Base-by-base conservation (phyloP, 2,888 invertebrate genomes). In the Cephus sareptanus region DNA sequence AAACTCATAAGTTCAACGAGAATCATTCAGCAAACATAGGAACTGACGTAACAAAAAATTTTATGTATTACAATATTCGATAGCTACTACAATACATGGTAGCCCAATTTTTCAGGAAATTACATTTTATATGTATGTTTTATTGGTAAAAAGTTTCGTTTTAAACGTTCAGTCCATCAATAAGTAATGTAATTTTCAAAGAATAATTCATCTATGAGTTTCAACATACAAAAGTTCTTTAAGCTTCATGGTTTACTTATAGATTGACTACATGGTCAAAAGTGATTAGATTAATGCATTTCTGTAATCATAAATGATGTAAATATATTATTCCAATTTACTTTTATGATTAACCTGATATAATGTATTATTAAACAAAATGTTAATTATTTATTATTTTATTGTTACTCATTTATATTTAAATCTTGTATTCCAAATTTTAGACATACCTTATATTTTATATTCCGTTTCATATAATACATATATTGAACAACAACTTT, bases 61-160 rank as follows among this genome's bases (percentile, higher is more conserved):
- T 2, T 76, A 77, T 11, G 23, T 74, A 83, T 71, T 83, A 82
- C 71, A 79, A 30, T 37, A 86, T 86, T n/a, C 82, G 83, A 70
- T 86, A 56, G 9, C 9, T 23, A 56, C 6, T 56, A 23, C 23
- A 23, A 56, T 56, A 56, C 9, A 56, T 56, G 56, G 56, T 23
- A 56, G 23, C 9, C 9, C 2, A 56, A 23, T 56, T 23, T 40
- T 40, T 1, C 1, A 40, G 2, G 0, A 56, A 56, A 6, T 23
- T 23, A 56, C 23, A 56, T 56, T 56, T 23, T 56, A 56, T 9
- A 23, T 6, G 2, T 1, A 40, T 23, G 40, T 40, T 9, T 23
- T 56, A 56, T 23, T 56, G 23, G 56, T 56, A 56, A 9, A 56
- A 23, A 23, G 23, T 56, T 40, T 40, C 15, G 15, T 23, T 23